Conservation (phyloP, 2,797 vertebrate species). For the Phrynocephalus vlangalii region DNA sequence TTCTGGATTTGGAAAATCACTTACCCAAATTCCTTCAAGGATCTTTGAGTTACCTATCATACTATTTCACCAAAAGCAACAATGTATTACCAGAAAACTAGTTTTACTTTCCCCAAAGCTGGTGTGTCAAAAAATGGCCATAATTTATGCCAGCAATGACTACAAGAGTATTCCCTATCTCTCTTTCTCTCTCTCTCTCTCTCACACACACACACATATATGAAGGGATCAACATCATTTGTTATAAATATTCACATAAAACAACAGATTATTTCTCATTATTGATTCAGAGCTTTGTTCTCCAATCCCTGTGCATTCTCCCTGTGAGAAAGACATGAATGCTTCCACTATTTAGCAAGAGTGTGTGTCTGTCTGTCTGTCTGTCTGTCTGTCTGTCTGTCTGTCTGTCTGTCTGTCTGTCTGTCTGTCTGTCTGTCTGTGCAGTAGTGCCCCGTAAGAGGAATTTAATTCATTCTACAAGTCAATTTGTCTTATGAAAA, state of each 20-base stretch:
- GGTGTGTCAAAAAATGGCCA: background rate
- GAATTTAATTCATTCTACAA: no score
- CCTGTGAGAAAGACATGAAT: no score
- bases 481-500: no score
- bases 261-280: background rate
- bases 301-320: background rate
- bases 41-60: slow-evolving; percentile 27
- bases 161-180: background rate
- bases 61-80: slow-evolving; percentile 9
- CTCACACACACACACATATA: background rate
- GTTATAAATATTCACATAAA: slow-evolving; percentile 5
- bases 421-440: no score
- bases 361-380: no score
- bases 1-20: slow-evolving; percentile 40
- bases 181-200: no score
- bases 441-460: no score
- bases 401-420: no score
- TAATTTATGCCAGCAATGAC: background rate
- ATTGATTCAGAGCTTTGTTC: background rate
- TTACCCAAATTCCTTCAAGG: slow-evolving; percentile 51
- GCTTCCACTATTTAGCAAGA: no score
- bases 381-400: no score
- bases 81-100: background rate
- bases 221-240: background rate
- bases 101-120: background rate